These are phyloP conservation scores for Jaculus jaculus DNA, from an alignment of 2,113 vertebrate species.

Conservation along the genomic window DNA sequence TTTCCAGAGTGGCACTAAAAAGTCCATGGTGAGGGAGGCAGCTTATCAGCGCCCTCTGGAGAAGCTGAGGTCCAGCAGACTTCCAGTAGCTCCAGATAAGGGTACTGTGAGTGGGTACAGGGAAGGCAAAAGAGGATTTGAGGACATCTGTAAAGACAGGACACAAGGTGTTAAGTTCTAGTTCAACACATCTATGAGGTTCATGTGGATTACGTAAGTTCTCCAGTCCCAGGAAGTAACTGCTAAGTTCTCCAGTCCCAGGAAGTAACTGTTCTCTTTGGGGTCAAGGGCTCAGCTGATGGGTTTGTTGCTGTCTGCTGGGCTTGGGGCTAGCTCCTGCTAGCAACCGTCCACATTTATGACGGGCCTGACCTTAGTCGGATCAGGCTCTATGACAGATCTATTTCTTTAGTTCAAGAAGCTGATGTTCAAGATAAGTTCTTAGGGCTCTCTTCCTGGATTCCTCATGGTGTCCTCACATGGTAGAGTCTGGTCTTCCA, in stretches of 20 bases:
- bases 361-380: not conserved
- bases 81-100: not conserved
- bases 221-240: not conserved
- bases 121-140: not conserved
- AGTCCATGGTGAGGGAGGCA: not conserved
- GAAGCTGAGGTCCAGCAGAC: not conserved
- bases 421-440: not conserved
- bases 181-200: not conserved
- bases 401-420: not conserved
- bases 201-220: not conserved
- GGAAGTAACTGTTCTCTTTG: not conserved
- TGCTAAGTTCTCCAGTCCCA: not conserved
- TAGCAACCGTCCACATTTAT: fast-evolving
- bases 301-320: not conserved
- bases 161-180: not conserved
- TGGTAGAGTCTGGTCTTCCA: not conserved
- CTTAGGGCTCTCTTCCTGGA: not conserved
- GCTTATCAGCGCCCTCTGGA: not conserved
- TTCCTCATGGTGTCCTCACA: not conserved
- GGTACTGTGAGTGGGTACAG: not conserved
- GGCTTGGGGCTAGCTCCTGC: not conserved
- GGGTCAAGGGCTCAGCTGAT: not conserved
- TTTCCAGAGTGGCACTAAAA: not conserved
- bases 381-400: not conserved
- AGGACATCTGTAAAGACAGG: not conserved